Evolutionary conservation across 2,797 vertebrate species (phyloP).

Genomic region (Malurus leucopterus): DNA sequence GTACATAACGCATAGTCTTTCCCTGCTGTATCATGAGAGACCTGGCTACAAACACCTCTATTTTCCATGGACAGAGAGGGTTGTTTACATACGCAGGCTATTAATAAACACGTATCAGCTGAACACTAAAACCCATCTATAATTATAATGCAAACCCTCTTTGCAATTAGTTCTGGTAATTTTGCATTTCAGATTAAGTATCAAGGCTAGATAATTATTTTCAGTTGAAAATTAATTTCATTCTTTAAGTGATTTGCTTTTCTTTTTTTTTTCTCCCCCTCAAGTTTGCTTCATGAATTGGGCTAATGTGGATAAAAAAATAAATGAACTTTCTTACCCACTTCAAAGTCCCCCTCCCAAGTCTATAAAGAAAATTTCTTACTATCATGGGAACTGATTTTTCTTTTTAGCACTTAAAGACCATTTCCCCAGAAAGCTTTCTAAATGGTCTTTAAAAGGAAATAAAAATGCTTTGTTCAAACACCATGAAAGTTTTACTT

Average conservation of each 20-base stretch:
- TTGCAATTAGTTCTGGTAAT: constrained; percentile 26
- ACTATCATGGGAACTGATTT: neutral
- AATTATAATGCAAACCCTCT: constrained; percentile 33
- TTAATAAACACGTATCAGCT: constrained; percentile 58
- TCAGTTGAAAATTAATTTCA: neutral
- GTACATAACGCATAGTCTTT: neutral
- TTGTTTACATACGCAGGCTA: constrained; percentile 48
- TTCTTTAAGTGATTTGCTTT: neutral
- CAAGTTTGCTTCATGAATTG: neutral
- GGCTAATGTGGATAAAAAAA: neutral
- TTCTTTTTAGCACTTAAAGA: neutral
- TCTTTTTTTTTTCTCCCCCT: neutral
- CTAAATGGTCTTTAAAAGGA: neutral
- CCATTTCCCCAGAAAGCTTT: neutral
- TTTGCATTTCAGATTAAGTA: constrained; percentile 4
- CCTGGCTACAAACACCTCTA: constrained; percentile 46
- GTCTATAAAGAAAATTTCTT: neutral
- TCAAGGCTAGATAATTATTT: neutral
- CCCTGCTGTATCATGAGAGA: constrained; percentile 28
- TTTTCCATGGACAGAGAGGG: constrained; percentile 43
- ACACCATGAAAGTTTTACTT: neutral
- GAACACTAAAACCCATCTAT: constrained; percentile 54
- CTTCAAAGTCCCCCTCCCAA: neutral
- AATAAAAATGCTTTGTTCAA: neutral
- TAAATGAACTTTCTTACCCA: neutral